Conservation (phyloP, 2,888 invertebrate species). For the Drosophila prostipennis region DNA sequence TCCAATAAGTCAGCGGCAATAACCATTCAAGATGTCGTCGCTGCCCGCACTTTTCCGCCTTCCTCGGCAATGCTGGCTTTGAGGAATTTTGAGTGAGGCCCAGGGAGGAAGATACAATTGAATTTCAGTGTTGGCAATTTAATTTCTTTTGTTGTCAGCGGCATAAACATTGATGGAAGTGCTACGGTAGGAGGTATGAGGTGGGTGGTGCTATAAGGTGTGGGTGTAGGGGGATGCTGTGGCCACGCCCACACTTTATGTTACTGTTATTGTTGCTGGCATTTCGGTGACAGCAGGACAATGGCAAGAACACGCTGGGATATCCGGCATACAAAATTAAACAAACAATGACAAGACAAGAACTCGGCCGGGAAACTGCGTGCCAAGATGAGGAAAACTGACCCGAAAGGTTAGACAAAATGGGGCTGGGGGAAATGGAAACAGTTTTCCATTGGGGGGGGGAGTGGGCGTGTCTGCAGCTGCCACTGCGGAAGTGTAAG, state of each 20-base stretch:
- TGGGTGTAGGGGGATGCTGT: not conserved
- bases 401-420: conserved; percentile 49
- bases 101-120: conserved; percentile 63
- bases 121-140: conserved; percentile 78
- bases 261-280: conserved; percentile 61
- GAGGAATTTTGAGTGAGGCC: conserved; percentile 56
- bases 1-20: conserved; percentile 66
- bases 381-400: conserved; percentile 48
- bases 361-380: conserved; percentile 52
- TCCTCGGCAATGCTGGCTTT: conserved; percentile 28
- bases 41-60: conserved; percentile 13
- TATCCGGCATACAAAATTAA: conserved; percentile 79
- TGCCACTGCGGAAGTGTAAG: conserved; percentile 66
- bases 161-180: conserved; percentile 67
- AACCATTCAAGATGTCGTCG: conserved; percentile 59
- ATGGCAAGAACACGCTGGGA: conserved; percentile 71
- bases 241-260: conserved; percentile 39
- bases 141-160: conserved; percentile 75
- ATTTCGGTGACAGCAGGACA: conserved; percentile 74
- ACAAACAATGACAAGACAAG: conserved; percentile 77
- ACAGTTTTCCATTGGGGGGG: conserved; percentile 4
- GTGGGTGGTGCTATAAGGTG: not conserved
- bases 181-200: conserved; percentile 3
- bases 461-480: conserved; percentile 54
- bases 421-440: too few species aligned